phyloP scores from a whole-genome alignment of 2,113 vertebrate species.

The Eretmochelys imbricata region DNA sequence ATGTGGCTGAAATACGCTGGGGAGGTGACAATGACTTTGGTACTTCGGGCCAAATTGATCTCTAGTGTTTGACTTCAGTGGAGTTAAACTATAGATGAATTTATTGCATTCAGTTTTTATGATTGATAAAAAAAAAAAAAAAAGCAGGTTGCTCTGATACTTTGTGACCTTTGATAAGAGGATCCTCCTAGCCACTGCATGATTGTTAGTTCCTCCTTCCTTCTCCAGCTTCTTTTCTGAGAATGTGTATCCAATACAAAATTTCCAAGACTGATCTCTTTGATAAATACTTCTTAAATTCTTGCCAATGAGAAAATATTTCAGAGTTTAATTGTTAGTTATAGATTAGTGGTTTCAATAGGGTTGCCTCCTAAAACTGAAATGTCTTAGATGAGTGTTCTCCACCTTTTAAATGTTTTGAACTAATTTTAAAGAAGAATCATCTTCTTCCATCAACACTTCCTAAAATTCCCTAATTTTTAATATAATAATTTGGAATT shows the following conservation, averaged over 20 bases:
- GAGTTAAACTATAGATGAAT: background rate
- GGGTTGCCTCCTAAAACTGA: background rate
- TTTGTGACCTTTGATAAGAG: background rate
- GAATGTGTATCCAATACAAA: background rate
- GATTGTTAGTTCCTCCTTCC: background rate
- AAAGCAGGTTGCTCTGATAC: background rate
- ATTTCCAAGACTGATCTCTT: background rate
- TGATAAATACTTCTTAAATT: background rate
- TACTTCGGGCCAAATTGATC: background rate
- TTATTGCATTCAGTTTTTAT: background rate
- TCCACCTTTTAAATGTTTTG: background rate
- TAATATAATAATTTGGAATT: background rate
- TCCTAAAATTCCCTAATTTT: background rate
- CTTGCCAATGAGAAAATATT: background rate
- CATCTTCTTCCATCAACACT: background rate
- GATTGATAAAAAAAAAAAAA: background rate
- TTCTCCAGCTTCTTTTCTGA: background rate
- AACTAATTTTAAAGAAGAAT: background rate
- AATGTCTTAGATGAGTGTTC: background rate
- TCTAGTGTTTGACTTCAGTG: background rate
- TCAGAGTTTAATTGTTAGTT: background rate
- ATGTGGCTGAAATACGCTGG: background rate
- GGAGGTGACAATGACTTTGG: background rate
- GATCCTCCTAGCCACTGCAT: background rate
- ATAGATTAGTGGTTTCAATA: background rate